Conservation (phyloP, 2,797 vertebrate genomes). For the Natrix natrix region DNA sequence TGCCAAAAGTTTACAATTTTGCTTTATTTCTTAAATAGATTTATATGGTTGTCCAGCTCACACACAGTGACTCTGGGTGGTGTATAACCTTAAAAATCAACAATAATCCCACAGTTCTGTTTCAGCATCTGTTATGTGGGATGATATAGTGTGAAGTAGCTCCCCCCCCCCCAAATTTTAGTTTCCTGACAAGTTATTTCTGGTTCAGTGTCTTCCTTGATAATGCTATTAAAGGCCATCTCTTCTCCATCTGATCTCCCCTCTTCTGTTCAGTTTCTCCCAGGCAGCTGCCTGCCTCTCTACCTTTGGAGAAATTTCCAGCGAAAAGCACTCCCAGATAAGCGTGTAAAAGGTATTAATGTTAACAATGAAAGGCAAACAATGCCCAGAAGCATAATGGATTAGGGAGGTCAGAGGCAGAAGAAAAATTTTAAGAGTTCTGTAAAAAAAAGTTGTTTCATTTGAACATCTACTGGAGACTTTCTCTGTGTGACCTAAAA, state of each 20-base stretch:
- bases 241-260: not conserved
- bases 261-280: not conserved
- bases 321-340: not conserved
- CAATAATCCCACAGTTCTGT: not conserved
- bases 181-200: not conserved
- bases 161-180: not conserved
- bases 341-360: not conserved
- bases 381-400: not conserved
- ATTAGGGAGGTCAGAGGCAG: not conserved
- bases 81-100: not conserved
- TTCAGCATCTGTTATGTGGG: not conserved
- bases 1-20: not conserved
- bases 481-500: not conserved
- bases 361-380: not conserved
- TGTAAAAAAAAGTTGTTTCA: not conserved
- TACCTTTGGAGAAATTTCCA: not conserved
- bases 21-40: not conserved
- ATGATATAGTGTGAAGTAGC: not conserved
- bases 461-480: not conserved
- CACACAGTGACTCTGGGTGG: not conserved
- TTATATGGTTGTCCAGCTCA: not conserved
- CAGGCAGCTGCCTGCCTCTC: not conserved
- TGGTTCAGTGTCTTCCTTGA: not conserved
- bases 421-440: not conserved
- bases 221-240: not conserved